Percentiles rank a stretch among this genome's conserved stretches.
Evolutionary conservation across 2,797 vertebrate genomes (phyloP).

Genomic region (Syndactyla subalaris): DNA sequence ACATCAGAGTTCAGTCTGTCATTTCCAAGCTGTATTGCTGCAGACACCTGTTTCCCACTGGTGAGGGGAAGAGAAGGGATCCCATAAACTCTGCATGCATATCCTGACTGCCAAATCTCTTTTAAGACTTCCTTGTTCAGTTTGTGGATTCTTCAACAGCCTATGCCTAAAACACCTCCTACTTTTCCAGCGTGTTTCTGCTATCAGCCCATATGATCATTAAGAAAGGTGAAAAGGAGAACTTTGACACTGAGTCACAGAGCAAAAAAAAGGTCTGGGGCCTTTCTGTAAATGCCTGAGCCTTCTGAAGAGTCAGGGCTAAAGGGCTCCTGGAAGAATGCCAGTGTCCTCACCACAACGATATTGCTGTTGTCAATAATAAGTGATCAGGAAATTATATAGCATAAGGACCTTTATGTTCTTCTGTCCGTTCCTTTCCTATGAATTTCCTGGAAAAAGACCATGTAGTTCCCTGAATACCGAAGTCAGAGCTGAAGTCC

Average conservation of each 20-base stretch:
- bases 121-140: not conserved
- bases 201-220: not conserved
- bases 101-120: not conserved
- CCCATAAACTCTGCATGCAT: not conserved
- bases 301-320: not conserved
- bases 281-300: not conserved
- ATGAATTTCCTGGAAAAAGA: not conserved
- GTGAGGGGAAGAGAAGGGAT: not conserved
- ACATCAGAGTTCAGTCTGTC: fast-evolving
- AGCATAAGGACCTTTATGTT: not conserved
- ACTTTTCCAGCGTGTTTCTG: not conserved
- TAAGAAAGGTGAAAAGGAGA: not conserved
- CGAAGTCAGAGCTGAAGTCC: not conserved
- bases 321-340: not conserved
- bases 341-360: not conserved
- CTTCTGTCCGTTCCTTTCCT: not conserved
- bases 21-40: not conserved
- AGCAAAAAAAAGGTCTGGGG: not conserved
- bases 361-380: not conserved
- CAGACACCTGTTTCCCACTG: not conserved
- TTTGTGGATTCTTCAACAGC: not conserved
- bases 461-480: not conserved
- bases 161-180: not conserved
- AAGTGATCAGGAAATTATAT: not conserved
- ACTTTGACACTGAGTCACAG: not conserved